phyloP scores from a whole-genome alignment of 2,797 vertebrate species.

The Sus cebifrons region DNA sequence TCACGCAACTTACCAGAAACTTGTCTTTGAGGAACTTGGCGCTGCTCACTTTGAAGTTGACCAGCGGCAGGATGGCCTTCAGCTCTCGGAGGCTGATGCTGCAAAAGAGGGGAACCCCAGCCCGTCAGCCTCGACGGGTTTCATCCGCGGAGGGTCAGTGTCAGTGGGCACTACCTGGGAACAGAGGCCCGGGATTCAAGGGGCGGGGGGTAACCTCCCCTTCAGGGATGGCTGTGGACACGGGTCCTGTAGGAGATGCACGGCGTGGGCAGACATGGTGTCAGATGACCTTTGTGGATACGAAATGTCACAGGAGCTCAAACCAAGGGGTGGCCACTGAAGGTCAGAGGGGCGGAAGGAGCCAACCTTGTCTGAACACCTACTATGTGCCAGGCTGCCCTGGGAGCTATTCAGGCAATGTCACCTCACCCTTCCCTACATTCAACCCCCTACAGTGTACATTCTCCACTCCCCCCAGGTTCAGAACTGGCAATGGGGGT shows the following conservation, averaged over 20 bases:
- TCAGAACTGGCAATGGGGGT: not conserved
- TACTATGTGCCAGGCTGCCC: not conserved
- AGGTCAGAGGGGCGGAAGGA: no score
- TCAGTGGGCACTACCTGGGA: not conserved
- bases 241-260: accelerated
- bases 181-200: not conserved
- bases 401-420: accelerated
- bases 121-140: accelerated
- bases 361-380: not conserved
- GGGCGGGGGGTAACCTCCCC: not conserved
- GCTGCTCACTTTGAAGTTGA: slow-evolving; percentile 96
- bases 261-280: not conserved
- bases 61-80: slow-evolving; percentile 94
- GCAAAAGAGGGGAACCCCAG: not conserved
- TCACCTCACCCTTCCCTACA: no score
- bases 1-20: slow-evolving; percentile 91
- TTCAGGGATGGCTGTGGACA: accelerated
- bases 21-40: slow-evolving; percentile 95
- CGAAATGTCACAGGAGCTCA: not conserved
- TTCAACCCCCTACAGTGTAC: not conserved
- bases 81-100: slow-evolving; percentile 97
- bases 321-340: not conserved
- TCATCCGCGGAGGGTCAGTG: not conserved
- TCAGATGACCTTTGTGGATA: not conserved
- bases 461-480: accelerated